These are phyloP conservation scores for Tipula unca DNA, from an alignment of 2,888 invertebrate species.

Conservation along the genomic window DNA sequence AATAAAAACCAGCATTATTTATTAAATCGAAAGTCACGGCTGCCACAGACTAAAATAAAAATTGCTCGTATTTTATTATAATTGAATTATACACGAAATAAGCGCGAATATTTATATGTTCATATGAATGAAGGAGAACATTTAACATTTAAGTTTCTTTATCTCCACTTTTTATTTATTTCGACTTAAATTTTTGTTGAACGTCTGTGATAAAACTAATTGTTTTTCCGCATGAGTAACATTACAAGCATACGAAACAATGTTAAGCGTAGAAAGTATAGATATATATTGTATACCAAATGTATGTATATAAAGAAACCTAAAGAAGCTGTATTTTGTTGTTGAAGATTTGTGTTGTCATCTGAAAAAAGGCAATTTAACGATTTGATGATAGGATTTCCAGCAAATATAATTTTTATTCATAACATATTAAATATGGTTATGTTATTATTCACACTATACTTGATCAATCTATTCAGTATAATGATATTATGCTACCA, in stretches of 20 bases:
- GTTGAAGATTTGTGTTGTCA: too few species aligned
- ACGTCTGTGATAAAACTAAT: constrained; percentile 14
- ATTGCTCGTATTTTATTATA: neutral
- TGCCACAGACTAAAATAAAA: neutral
- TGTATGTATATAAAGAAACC: neutral
- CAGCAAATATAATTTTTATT: neutral
- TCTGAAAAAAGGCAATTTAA: neutral
- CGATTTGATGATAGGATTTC: neutral
- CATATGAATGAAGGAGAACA: neutral
- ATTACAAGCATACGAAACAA: neutral
- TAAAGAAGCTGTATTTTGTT: neutral
- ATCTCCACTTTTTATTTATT: neutral
- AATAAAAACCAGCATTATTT: neutral
- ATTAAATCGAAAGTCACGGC: neutral
- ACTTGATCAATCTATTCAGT: neutral
- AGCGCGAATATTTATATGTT: neutral
- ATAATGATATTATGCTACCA: neutral
- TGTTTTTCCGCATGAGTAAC: neutral
- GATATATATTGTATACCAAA: neutral
- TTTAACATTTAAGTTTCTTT: neutral
- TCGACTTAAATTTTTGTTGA: neutral
- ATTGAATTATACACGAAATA: neutral
- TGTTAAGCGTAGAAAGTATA: neutral
- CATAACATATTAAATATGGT: neutral
- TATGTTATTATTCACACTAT: neutral